Percentiles rank a stretch among this genome's conserved stretches.
These are phyloP conservation scores for Valencia hispanica DNA, from an alignment of 2,797 vertebrate species.

Conservation along the genomic window DNA sequence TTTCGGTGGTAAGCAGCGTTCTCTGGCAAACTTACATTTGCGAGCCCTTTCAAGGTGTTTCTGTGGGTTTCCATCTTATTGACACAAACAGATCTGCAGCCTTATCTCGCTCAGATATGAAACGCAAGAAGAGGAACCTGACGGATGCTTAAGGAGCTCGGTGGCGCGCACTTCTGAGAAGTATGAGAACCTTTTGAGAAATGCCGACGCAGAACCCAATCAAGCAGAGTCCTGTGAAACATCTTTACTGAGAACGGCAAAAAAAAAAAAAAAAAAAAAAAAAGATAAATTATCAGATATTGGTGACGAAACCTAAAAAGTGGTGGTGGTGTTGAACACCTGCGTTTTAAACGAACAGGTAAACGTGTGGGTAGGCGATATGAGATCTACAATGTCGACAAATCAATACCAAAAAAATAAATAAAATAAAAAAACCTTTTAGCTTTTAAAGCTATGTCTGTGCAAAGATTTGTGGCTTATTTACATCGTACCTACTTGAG, in stretches of 20 bases:
- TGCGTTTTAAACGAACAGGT: slow-evolving; percentile 1
- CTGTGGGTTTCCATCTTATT: slow-evolving; percentile 39
- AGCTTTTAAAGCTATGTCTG: neutral
- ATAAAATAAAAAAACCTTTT: neutral
- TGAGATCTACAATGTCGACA: neutral
- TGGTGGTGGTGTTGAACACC: slow-evolving; percentile 5
- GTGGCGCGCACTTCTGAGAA: slow-evolving; percentile 44
- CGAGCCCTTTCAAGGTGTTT: slow-evolving; percentile 18
- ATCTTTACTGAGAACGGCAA: slow-evolving; percentile 32
- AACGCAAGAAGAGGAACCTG: slow-evolving; percentile 32
- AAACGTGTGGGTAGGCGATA: neutral
- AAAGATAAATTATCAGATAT: neutral
- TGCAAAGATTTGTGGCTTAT: neutral
- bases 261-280: slow-evolving; percentile 6
- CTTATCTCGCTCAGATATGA: slow-evolving; percentile 40
- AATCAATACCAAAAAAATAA: too few species aligned
- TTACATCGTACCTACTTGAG: neutral
- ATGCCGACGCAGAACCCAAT: slow-evolving; percentile 21
- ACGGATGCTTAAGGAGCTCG: slow-evolving; percentile 34
- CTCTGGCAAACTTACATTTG: slow-evolving; percentile 29
- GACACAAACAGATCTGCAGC: slow-evolving; percentile 34
- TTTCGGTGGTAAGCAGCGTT: slow-evolving; percentile 16
- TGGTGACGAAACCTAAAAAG: neutral
- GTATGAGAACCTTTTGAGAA: slow-evolving; percentile 38
- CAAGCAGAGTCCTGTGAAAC: slow-evolving; percentile 19